Evolutionary conservation across 2,113 vertebrate genomes (phyloP), one percentile per base, ranked within the genome.

Genomic region (Climacteris rufus): DNA sequence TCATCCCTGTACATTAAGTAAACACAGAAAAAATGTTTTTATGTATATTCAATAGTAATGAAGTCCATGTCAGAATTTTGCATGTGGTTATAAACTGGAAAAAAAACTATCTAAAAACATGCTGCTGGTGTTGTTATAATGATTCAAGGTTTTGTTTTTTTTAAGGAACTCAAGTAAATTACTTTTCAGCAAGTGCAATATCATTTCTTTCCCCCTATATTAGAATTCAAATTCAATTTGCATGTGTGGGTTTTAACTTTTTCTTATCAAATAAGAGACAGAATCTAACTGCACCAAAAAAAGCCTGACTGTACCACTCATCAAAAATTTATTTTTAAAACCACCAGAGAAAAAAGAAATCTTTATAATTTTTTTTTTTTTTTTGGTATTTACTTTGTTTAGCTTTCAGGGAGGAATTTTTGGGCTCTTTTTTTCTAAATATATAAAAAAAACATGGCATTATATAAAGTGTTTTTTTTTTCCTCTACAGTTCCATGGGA

Each of bases 11-110:
- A 24, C 3, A 56, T 47, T 77, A 71, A 68, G 86, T 57, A 75
- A 66, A 37, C 0, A 0, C 8, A 45, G 4, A 37, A 50, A 83
- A 79, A 47, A n/a, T 2, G 28, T 4, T 79, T 59, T 63, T 17
- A 66, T 24, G 1, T 47, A 42, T 30, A 7, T 83, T 80, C 20
- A 31, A 6, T 39, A 57, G 22, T 8, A 76, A 30, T 28, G 1
- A 72, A 83, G 4, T 31, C 37, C 33, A 39, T 14, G 11, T 21
- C 7, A 78, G 44, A 79, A 83, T 31, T 63, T 70, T 86, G 10
- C 25, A 59, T 22, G 13, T 31, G 12, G 15, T 6, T 77, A 23
- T n/a, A 70, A 87, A 94, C 14, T 1, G 35, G 12, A 9, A 76
- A 89, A 87, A 42, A 15, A 22, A 33, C 6, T 7, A 45, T 27